These are phyloP conservation scores for Acrossocheilus wenchowensis DNA, from an alignment of 2,797 vertebrate genomes.

Conservation along the genomic window DNA sequence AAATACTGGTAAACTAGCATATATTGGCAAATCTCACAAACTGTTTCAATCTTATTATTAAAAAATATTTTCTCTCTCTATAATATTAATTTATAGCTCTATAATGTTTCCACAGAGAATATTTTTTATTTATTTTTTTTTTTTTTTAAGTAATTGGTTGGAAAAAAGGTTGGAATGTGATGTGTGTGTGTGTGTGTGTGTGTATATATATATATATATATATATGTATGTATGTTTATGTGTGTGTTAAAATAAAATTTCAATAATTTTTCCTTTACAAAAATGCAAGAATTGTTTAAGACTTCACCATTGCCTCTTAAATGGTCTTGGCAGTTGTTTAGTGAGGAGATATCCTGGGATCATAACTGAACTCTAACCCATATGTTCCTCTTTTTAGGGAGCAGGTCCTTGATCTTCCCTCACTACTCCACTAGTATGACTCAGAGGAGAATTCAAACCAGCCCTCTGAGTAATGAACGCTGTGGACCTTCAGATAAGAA, in stretches of 20 bases:
- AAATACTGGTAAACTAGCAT: not conserved
- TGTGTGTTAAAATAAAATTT: too few relatives aligned
- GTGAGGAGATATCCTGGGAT: not conserved
- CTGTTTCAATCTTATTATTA: not conserved
- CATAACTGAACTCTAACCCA: slow-evolving; percentile 2
- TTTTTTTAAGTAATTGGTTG: too few relatives aligned
- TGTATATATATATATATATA: too few relatives aligned
- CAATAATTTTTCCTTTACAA: too few relatives aligned
- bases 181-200: too few relatives aligned
- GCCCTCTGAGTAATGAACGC: slow-evolving; percentile 76
- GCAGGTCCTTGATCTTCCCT: slow-evolving; percentile 85
- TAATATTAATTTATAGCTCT: too few relatives aligned
- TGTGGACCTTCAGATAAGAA: slow-evolving; percentile 86
- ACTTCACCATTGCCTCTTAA: not conserved
- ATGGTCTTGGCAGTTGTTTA: slow-evolving; percentile 6
- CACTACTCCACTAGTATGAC: slow-evolving; percentile 80
- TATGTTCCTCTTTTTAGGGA: slow-evolving; percentile 77
- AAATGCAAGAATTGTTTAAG: not conserved
- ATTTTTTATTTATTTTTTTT: too few relatives aligned
- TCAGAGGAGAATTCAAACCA: slow-evolving; percentile 82
- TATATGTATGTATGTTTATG: too few relatives aligned
- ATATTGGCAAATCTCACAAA: not conserved
- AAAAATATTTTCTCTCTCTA: not conserved
- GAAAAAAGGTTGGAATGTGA: too few relatives aligned
- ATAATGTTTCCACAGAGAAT: too few relatives aligned